Conservation (phyloP, 2,113 vertebrate species). For the Apodemus speciosus region DNA sequence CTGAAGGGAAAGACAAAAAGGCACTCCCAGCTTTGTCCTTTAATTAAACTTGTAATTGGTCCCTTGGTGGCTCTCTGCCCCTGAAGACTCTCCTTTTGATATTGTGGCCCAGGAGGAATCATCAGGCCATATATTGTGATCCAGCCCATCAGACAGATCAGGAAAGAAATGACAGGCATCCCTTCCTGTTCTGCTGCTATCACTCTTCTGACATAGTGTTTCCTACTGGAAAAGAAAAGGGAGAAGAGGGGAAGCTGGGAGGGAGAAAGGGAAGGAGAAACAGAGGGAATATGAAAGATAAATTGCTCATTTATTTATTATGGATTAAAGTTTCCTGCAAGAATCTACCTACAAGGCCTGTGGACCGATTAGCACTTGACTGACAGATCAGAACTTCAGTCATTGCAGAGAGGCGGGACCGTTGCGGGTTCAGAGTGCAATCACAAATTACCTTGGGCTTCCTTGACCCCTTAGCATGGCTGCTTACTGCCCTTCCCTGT, state of each 20-base stretch:
- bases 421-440: neutral
- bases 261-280: neutral
- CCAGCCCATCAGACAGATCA: conserved; percentile 26
- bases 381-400: neutral
- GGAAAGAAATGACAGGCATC: conserved; percentile 10
- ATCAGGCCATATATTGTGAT: conserved; percentile 5
- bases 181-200: conserved; percentile 38
- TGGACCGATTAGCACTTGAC: neutral
- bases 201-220: conserved; percentile 4
- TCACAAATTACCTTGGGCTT: neutral
- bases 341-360: neutral
- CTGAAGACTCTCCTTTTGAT: conserved; percentile 37
- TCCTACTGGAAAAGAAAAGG: conserved; percentile 20
- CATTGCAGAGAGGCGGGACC: neutral
- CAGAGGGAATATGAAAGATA: neutral
- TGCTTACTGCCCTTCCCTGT: neutral
- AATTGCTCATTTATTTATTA: neutral
- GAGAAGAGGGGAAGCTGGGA: neutral
- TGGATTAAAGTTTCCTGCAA: neutral
- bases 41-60: conserved; percentile 41
- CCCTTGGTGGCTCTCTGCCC: conserved; percentile 37
- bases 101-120: conserved; percentile 55
- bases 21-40: conserved; percentile 50
- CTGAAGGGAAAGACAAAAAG: conserved; percentile 62
- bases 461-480: neutral